Evolutionary conservation across 2,797 vertebrate species (phyloP), one percentile per base, ranked within the genome.

Genomic region (Adrianichthys oophorus): DNA sequence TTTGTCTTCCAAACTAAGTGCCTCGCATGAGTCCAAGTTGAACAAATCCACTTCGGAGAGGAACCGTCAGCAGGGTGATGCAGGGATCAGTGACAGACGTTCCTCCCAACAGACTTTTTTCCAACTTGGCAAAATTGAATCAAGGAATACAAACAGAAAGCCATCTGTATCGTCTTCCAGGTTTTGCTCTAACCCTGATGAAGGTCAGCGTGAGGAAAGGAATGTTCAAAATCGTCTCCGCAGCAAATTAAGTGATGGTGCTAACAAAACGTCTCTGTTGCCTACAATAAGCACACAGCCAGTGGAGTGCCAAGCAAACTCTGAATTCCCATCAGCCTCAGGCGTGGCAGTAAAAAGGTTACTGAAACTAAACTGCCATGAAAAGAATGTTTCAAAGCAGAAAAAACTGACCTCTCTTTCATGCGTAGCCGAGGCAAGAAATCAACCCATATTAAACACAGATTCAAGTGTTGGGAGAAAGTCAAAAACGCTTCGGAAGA

Each of bases 321-420:
- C 61, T 24, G 61, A 62, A 26, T 44, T 24, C 0, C 19, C 8
- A 42, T 37, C 64, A 13, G 48, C 41, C 23, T 4, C 59, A 16
- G 40, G 56, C 5, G 53, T 48, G 2, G 59, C 51, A 29, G 59
- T 52, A 18, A 86, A 86, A 60, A 78, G 80, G 44, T 59, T 26
- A 5, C 51, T 64, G 16, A 65, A 61, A 12, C 15, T 41, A 15
- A 46, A 52, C 21, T 18, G 48, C 53, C 18, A 24, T 15, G 17
- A 62, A 18, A 56, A 68, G 48, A 63, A 68, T 13, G 3, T 24
- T 1, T 49, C 17, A 4, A 85, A 82, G 52, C 81, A 65, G 50
- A 87, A 85, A 72, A 78, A 56, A 65, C 0, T 21, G n/a, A 69
- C 18, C 1, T 48, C 13, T 24, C 51, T 69, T 65, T 3, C 16